A percentile compares a stretch with the other conserved stretches of the same genome.
Conservation (phyloP, 2,113 vertebrate genomes). For the cattle (Bos taurus) region ARS-UCD2.0 NC_037336.1:56506501-56507000, state of each 20-base stretch:
- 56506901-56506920: background rate
- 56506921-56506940: background rate
- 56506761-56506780: background rate
- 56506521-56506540: background rate
- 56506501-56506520: background rate
- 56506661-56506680: background rate
- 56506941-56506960: background rate
- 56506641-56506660: background rate
- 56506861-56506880: background rate
- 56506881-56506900: background rate
- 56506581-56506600: background rate
- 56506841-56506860: background rate
- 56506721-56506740: constrained; percentile 1
- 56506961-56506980: background rate
- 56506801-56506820: background rate
- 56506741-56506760: constrained; percentile 24
- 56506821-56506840: background rate
- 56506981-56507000: background rate
- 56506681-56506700: background rate
- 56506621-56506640: background rate
- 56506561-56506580: constrained; percentile 3
- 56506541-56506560: constrained; percentile 3
- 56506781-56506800: background rate
- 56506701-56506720: background rate
- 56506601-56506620: constrained; percentile 17